Evolutionary conservation across 2,797 vertebrate genomes (phyloP), one percentile per base, ranked within the genome.

Genomic region (Emys orbicularis): DNA sequence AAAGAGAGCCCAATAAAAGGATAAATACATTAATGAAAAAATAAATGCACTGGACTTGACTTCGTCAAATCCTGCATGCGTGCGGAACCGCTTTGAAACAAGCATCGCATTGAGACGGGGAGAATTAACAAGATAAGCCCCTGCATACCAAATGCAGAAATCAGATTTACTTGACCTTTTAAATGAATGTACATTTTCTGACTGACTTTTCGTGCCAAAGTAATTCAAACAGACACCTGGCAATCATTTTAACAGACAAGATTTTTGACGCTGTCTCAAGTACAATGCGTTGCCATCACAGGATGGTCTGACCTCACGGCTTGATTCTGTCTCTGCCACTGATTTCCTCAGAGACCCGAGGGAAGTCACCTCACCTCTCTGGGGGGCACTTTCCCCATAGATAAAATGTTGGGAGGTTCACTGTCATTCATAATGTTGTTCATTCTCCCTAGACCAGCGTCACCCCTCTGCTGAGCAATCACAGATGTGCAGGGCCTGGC

Each of bases 131-230:
- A 86, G 72, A 95, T 87, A 84, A 96, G 95, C 90, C 92, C 96
- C 49, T 4, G 88, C 95, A 94, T 81, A 95, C 88, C 95, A 90
- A 96, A 85, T 5, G 44, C 81, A 95, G 82, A 83, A 96, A 95
- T 93, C 92, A 54, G 94, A 94, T 94, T 92, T 85, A 97, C 94
- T 96, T 98, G 97, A 97, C 97, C 97, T 98, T 98, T 98, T 94
- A 96, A 96, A 96, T 88, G 96, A 98, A 95, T 82, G 93, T 89
- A 96, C 84, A 41, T 96, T 93, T 94, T 97, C 90, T 94, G 96
- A 94, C 94, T 92, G 97, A 86, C 90, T 95, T 84, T 91, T 98
- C 95, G 8, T 82, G 81, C 94, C 81, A 8, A 94, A 74, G 88
- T 97, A 97, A 98, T 97, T 98, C 96, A 94, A 97, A 97, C 92